phyloP scores from a whole-genome alignment of 2,797 vertebrate genomes.

The Momotus momota region DNA sequence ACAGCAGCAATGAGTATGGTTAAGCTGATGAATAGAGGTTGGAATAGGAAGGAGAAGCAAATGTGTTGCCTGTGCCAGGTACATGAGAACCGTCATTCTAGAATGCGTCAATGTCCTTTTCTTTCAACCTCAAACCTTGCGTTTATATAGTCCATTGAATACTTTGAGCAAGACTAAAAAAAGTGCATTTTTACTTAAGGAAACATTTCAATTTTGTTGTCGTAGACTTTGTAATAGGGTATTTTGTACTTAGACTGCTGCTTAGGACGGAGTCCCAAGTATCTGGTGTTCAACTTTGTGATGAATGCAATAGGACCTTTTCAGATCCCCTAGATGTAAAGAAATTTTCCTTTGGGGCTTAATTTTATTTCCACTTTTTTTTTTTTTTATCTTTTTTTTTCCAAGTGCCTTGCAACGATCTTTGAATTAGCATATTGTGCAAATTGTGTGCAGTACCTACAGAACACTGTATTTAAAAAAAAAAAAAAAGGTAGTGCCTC shows the following conservation, averaged over 20 bases:
- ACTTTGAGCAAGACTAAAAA: not conserved
- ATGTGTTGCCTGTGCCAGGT: not conserved
- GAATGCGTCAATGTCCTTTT: not conserved
- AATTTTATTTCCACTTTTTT: not conserved
- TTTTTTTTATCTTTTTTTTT: not conserved
- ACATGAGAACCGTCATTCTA: not conserved
- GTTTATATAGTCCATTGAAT: not conserved
- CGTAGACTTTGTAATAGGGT: not conserved
- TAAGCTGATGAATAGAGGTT: not conserved
- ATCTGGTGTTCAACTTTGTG: not conserved
- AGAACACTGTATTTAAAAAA: not conserved
- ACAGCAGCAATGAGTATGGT: not conserved
- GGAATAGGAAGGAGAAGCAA: not conserved
- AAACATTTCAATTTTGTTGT: not conserved
- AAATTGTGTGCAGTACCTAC: not conserved
- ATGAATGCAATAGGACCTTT: not conserved
- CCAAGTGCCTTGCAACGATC: not conserved
- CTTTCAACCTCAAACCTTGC: not conserved
- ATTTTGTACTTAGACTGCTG: not conserved
- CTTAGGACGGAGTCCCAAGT: too few species aligned
- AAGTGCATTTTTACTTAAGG: not conserved
- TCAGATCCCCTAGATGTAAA: not conserved
- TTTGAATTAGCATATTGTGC: not conserved
- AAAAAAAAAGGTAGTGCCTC: not conserved
- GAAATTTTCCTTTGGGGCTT: not conserved